Conservation (phyloP, 1,140 invertebrate species). For the Drosophila rhopaloa region DNA sequence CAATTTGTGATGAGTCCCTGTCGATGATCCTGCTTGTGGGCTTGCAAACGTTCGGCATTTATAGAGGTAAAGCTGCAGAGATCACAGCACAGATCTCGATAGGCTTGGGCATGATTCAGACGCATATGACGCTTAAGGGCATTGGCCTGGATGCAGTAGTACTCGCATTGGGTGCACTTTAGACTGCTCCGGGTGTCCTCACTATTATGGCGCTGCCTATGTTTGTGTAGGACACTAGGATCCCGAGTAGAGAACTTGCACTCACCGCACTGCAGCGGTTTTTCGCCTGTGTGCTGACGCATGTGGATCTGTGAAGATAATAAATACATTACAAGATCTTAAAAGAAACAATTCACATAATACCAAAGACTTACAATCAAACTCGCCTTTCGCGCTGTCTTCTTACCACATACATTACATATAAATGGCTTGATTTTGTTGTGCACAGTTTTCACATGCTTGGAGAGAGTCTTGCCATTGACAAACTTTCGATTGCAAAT, state of each 20-base stretch:
- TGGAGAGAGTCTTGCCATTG: constrained; percentile 90
- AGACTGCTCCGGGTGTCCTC: constrained; percentile 36
- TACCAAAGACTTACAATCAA: constrained; percentile 86
- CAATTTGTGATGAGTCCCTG: constrained; percentile 64
- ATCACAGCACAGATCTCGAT: constrained; percentile 65
- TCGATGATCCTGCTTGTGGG: constrained; percentile 70
- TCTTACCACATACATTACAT: constrained; percentile 91
- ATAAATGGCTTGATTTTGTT: constrained; percentile 91
- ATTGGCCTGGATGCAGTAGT: constrained; percentile 67
- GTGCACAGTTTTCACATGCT: constrained; percentile 92
- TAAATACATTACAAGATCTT: neutral
- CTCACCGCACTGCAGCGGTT: constrained; percentile 70
- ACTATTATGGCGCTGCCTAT: constrained; percentile 67
- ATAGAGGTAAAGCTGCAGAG: constrained; percentile 69
- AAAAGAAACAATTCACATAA: too few species aligned
- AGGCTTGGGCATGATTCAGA: constrained; percentile 65
- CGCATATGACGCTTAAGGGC: constrained; percentile 67
- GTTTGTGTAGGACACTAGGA: constrained; percentile 80
- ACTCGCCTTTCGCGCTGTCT: constrained; percentile 89
- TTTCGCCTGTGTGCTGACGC: constrained; percentile 90
- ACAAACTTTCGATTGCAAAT: constrained; percentile 89
- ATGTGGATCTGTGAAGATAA: constrained; percentile 87
- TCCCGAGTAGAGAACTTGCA: constrained; percentile 81
- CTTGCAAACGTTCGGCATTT: constrained; percentile 46
- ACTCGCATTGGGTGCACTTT: constrained; percentile 58